A percentile compares a stretch with the other conserved stretches of the same genome.
phyloP scores from a whole-genome alignment of 1,140 invertebrate genomes.

The Centruroides sculpturatus region DNA sequence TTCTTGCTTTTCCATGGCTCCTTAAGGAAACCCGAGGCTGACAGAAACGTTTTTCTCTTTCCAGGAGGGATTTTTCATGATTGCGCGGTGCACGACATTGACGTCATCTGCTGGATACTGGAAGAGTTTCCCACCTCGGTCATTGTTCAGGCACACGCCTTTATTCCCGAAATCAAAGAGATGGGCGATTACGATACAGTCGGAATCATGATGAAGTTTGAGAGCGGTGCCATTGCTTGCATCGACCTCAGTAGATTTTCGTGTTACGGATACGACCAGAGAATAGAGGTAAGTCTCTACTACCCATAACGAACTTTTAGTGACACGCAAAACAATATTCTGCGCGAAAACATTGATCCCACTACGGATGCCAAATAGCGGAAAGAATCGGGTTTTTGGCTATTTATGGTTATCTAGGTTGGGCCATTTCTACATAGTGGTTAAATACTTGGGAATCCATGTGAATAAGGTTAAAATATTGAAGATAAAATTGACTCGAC shows the following conservation, averaged over 20 bases:
- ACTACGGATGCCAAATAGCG: too few species aligned
- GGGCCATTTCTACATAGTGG: too few species aligned
- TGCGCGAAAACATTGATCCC: too few species aligned
- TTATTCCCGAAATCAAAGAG: constrained; percentile 40
- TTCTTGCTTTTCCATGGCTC: too few species aligned
- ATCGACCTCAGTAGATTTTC: constrained; percentile 48
- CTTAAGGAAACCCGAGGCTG: background rate
- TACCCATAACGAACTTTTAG: background rate
- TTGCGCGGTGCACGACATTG: constrained; percentile 55
- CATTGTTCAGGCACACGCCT: constrained; percentile 34
- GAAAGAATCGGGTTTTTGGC: too few species aligned
- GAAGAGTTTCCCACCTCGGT: constrained; percentile 36
- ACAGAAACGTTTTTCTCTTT: background rate
- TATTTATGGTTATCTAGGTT: too few species aligned
- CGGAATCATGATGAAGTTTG: constrained; percentile 41
- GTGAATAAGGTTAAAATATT: too few species aligned
- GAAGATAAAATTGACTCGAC: too few species aligned
- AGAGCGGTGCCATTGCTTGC: constrained; percentile 43
- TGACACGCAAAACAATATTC: too few species aligned
- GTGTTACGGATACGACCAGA: constrained; percentile 51
- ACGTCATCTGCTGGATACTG: constrained; percentile 28
- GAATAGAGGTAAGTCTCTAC: constrained; percentile 38
- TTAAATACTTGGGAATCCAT: too few species aligned
- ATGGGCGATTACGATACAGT: constrained; percentile 51
- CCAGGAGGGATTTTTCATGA: constrained; percentile 56